Conservation (phyloP, 2,888 invertebrate genomes). For the Lasiommata megera region DNA sequence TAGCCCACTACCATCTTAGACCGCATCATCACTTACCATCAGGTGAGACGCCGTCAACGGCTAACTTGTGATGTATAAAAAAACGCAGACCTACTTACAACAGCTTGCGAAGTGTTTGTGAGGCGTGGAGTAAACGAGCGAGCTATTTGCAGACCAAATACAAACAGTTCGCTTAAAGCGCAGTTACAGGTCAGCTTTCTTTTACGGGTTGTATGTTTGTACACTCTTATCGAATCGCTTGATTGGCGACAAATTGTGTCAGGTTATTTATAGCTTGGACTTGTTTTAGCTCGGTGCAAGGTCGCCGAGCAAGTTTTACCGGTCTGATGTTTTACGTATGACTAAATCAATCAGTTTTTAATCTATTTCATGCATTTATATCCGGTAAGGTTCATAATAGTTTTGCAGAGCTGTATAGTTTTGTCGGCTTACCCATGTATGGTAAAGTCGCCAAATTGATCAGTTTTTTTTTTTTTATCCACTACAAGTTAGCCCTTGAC, state of each 20-base stretch:
- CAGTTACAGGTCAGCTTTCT: conserved; percentile 1
- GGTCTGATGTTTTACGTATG: conserved; percentile 13
- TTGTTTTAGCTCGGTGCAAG: conserved; percentile 10
- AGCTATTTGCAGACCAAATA: neutral
- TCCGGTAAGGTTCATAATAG: too few relatives aligned
- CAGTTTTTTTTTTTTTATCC: too few relatives aligned
- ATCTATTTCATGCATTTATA: neutral
- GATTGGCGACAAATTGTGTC: conserved; percentile 15
- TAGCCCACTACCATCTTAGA: too few relatives aligned
- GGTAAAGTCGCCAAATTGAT: too few relatives aligned
- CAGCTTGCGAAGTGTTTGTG: neutral
- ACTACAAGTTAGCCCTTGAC: too few relatives aligned
- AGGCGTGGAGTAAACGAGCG: neutral
- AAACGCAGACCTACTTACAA: neutral
- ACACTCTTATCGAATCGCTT: neutral
- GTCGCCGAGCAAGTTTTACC: conserved; percentile 17
- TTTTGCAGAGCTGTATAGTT: too few relatives aligned
- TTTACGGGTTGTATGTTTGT: neutral
- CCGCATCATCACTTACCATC: too few relatives aligned
- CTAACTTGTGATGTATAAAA: too few relatives aligned
- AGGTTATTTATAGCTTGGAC: conserved; percentile 5
- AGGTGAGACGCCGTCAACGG: too few relatives aligned
- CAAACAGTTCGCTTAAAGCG: neutral
- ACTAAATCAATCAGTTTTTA: neutral
- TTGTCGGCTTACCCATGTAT: too few relatives aligned